A percentile compares a stretch with the other conserved stretches of the same genome.
Evolutionary conservation across 2,888 invertebrate genomes (phyloP).

Genomic region (Mesoligia furuncula): DNA sequence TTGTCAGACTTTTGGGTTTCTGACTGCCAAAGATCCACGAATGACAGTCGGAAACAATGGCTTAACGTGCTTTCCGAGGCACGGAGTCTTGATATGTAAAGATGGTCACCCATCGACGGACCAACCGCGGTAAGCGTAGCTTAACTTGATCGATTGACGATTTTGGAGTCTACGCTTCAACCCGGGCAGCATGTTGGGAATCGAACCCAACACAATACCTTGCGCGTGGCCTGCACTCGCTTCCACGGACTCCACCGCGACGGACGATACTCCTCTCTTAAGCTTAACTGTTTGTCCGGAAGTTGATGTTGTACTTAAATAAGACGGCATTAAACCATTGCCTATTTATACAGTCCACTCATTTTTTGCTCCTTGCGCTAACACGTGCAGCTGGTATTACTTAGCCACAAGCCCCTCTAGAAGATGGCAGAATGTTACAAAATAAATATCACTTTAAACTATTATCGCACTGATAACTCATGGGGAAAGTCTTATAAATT

Average conservation of each 20-base stretch:
- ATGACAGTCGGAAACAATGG: neutral
- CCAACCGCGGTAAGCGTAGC: neutral
- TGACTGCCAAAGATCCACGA: neutral
- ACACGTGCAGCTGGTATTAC: neutral
- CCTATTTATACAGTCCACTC: too few relatives aligned
- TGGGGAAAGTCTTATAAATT: neutral
- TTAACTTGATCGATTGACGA: neutral
- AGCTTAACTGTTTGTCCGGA: too few relatives aligned
- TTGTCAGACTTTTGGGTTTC: neutral
- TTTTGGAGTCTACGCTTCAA: too few relatives aligned
- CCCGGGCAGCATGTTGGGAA: too few relatives aligned
- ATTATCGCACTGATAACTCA: slow-evolving; percentile 1
- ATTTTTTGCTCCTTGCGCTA: too few relatives aligned
- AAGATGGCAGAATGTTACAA: neutral
- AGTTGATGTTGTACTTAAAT: too few relatives aligned
- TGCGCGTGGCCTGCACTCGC: too few relatives aligned
- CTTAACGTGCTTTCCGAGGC: neutral
- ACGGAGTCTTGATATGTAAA: neutral
- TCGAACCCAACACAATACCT: too few relatives aligned
- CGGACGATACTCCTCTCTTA: too few relatives aligned
- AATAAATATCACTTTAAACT: neutral
- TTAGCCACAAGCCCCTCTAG: neutral
- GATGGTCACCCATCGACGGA: neutral
- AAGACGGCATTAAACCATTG: too few relatives aligned
- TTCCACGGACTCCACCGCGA: too few relatives aligned